phyloP scores from a whole-genome alignment of 1,140 invertebrate species.

The Stegodyphus dumicola region DNA sequence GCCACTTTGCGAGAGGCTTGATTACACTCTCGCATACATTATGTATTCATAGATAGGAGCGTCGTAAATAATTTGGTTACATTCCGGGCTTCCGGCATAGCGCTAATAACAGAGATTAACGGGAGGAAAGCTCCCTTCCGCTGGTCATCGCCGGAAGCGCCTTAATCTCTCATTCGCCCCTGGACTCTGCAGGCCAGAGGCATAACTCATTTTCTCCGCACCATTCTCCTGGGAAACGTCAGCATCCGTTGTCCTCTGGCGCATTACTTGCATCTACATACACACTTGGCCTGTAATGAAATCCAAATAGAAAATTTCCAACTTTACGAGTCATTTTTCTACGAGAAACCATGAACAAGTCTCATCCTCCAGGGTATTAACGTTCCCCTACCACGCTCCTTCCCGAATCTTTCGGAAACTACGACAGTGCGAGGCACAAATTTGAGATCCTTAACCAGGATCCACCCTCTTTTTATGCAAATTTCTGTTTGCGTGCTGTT shows the following conservation, averaged over 20 bases:
- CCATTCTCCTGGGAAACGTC: slow-evolving; percentile 36
- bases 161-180: slow-evolving; percentile 32
- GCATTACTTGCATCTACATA: background rate
- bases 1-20: slow-evolving; percentile 55
- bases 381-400: background rate
- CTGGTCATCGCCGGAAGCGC: slow-evolving; percentile 42
- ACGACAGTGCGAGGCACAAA: background rate
- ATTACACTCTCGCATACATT: slow-evolving; percentile 56
- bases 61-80: slow-evolving; percentile 61
- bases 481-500: background rate
- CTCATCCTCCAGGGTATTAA: slow-evolving; percentile 5
- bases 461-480: background rate
- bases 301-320: slow-evolving; percentile 54
- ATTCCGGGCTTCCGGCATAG: slow-evolving; percentile 48
- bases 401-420: background rate
- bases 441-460: background rate
- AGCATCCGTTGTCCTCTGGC: slow-evolving; percentile 18
- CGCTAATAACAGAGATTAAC: slow-evolving; percentile 59
- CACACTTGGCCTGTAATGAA: slow-evolving; percentile 38
- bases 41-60: slow-evolving; percentile 55
- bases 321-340: slow-evolving; percentile 10
- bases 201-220: slow-evolving; percentile 49
- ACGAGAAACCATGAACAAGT: slow-evolving; percentile 31
- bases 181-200: slow-evolving; percentile 32
- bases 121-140: slow-evolving; percentile 11